Evolutionary conservation across 2,797 vertebrate species (phyloP), one percentile per base, ranked within the genome.

Genomic region (Takifugu rubripes): DNA sequence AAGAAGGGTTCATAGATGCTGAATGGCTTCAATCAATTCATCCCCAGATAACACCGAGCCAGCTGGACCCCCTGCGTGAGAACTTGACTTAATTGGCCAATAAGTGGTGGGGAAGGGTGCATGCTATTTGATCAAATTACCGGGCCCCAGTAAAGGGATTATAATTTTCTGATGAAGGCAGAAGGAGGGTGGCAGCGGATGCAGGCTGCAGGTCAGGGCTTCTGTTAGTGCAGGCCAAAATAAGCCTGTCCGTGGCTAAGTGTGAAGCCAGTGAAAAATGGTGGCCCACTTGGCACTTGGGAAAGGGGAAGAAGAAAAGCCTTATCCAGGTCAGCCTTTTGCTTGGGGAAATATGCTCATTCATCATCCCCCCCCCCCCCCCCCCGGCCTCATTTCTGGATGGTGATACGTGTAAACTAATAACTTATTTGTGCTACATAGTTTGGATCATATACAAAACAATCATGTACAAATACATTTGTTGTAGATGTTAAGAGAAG

Each of bases 11-110:
- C 95, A 93, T 94, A 93, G 94, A 96, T 91, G 94, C 92, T 87
- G 91, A 92, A 94, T 90, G 90, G 93, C 94, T 96, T 97, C 95
- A 95, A 97, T 98, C 96, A 98, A 96, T 97, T 95, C 94, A 94
- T 96, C 93, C 93, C 92, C 88, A 90, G 93, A 93, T 94, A 96
- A 94, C 95, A 92, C 89, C 88, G 91, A 92, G 92, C 95, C 96
- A 97, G 94, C 94, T 96, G 94, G 95, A 94, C 95, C 95, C 95
- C 95, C 94, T 98, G 93, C 92, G 93, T 92, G 94, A 97, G 94
- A 95, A 96, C 96, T 96, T 96, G 94, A 96, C 94, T 98, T 98
- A 99, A 99, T 98, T 98, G 96, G 97, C 94, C 94, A 98, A 93
- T 99, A 98, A 99, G 96, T 98, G 95, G 93, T 91, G 92, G 92